Evolutionary conservation across 2,113 vertebrate genomes (phyloP).

Genomic region (Tiliqua scincoides): DNA sequence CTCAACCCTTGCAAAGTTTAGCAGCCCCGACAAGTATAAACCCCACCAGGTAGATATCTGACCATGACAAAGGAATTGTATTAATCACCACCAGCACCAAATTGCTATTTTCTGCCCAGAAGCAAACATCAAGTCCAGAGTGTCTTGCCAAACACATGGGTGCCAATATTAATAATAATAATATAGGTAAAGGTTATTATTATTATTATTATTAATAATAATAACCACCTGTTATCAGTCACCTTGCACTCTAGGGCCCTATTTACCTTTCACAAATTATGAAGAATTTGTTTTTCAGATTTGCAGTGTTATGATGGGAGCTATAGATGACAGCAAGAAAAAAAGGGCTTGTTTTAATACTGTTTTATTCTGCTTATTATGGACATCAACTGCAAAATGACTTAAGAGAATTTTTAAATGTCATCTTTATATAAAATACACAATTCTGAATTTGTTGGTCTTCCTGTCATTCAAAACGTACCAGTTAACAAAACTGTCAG

Average conservation of each 20-base stretch:
- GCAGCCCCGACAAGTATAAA: too few species aligned
- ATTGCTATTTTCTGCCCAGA: too few species aligned
- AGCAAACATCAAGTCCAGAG: too few species aligned
- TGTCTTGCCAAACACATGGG: too few species aligned
- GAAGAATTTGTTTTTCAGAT: background rate
- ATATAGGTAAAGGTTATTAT: too few species aligned
- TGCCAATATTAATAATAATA: too few species aligned
- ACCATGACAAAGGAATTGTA: too few species aligned
- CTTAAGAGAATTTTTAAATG: background rate
- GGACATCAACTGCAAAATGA: background rate
- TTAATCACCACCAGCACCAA: too few species aligned
- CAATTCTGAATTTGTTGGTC: constrained; percentile 20
- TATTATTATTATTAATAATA: too few species aligned
- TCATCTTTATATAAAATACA: background rate
- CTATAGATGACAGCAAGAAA: background rate
- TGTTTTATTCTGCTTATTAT: background rate
- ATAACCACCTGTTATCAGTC: too few species aligned
- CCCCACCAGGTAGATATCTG: too few species aligned
- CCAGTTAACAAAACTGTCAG: constrained; percentile 26
- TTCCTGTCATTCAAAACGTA: constrained; percentile 39
- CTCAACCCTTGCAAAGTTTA: too few species aligned
- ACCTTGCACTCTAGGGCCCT: accelerated
- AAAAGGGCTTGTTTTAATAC: background rate
- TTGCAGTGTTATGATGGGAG: background rate
- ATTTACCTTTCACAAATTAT: background rate